phyloP scores from a whole-genome alignment of 53 echinoderm and acorn worm species.

The Glandiceps talaboti region DNA sequence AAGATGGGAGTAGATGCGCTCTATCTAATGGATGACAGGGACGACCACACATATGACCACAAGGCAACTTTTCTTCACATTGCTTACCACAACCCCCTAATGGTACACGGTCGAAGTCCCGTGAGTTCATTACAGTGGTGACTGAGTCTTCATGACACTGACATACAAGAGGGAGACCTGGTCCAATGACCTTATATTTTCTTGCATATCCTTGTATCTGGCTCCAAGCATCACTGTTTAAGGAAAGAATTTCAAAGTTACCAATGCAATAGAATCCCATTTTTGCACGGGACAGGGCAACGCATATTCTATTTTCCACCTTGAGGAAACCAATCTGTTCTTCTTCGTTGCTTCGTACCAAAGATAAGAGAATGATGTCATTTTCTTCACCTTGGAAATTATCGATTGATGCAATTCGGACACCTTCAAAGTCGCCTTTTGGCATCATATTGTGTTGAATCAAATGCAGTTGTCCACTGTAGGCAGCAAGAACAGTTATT shows the following conservation, averaged over 20 bases:
- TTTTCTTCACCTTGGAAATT: conserved; percentile 85
- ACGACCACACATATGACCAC: not conserved
- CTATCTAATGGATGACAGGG: not conserved
- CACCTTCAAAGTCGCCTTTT: conserved; percentile 26
- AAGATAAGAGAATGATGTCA: conserved; percentile 63
- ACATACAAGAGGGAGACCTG: conserved; percentile 26
- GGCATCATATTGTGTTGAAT: conserved; percentile 33
- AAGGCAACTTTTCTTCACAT: not conserved
- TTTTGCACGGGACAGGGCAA: conserved; percentile 33
- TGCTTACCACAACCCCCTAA: not conserved
- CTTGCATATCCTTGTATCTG: conserved; percentile 23
- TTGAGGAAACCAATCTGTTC: conserved; percentile 37
- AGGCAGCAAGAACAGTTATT: conserved; percentile 76
- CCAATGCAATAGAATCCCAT: conserved; percentile 50
- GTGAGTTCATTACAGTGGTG: no score
- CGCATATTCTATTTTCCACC: conserved; percentile 20
- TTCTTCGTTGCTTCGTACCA: conserved; percentile 68
- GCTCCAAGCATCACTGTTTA: conserved; percentile 35
- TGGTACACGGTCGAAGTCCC: not conserved
- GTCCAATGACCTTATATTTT: conserved; percentile 12
- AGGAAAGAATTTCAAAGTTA: conserved; percentile 34
- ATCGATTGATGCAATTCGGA: conserved; percentile 49
- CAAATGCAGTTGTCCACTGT: conserved; percentile 49
- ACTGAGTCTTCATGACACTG: conserved; percentile 15
- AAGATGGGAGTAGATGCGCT: no score